Conservation (phyloP, 2,888 invertebrate species). For the Melitaea athalia region DNA sequence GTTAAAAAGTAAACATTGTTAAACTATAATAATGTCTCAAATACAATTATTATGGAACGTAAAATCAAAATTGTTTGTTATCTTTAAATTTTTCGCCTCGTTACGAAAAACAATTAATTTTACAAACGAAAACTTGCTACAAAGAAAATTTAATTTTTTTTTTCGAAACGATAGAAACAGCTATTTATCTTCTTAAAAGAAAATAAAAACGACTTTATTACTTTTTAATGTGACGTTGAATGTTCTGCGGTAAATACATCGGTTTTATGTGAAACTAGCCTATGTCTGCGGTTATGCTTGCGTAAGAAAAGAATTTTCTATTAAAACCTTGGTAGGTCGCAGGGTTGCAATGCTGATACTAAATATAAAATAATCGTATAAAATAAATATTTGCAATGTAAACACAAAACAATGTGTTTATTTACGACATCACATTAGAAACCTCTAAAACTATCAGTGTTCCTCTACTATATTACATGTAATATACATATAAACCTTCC, state of each 20-base stretch:
- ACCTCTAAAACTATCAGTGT: too few species aligned
- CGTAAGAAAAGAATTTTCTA: not conserved
- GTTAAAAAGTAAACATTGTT: too few species aligned
- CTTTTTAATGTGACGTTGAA: conserved; percentile 10
- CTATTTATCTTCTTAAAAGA: conserved; percentile 19
- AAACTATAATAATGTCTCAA: not conserved
- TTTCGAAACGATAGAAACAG: conserved; percentile 17
- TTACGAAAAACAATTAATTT: conserved; percentile 15
- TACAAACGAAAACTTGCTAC: not conserved
- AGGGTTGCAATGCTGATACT: too few species aligned
- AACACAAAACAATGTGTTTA: too few species aligned
- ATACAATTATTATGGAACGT: not conserved
- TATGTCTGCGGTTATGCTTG: not conserved
- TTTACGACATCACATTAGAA: too few species aligned
- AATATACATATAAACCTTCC: too few species aligned
- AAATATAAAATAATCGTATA: too few species aligned
- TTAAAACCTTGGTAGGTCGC: too few species aligned
- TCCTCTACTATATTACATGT: too few species aligned
- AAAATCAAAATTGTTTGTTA: not conserved
- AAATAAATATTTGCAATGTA: too few species aligned
- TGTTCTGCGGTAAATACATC: not conserved
- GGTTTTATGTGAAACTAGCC: not conserved
- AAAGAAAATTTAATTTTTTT: conserved; percentile 6
- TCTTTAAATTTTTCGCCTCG: not conserved
- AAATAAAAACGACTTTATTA: conserved; percentile 20